Conservation (phyloP, 2,797 vertebrate genomes). For the Chrysocyon brachyurus region DNA sequence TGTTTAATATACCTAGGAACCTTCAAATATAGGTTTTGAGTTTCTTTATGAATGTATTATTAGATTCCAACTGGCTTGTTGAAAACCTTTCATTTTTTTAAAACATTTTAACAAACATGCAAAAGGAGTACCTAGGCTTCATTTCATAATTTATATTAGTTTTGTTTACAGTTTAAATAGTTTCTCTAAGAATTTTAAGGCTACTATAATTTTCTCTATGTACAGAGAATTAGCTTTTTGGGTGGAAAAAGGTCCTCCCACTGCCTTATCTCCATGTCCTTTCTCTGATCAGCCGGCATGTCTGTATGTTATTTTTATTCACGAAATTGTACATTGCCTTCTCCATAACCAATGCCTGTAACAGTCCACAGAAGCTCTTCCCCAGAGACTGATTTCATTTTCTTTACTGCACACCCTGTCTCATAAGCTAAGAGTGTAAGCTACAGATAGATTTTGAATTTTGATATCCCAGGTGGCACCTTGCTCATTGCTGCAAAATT, state of each 20-base stretch:
- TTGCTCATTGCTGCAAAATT: constrained; percentile 67
- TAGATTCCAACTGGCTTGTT: constrained; percentile 58
- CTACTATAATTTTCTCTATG: constrained; percentile 39
- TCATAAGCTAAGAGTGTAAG: constrained; percentile 73
- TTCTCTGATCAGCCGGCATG: constrained; percentile 85
- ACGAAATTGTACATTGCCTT: constrained; percentile 71
- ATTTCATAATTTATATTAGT: constrained; percentile 44
- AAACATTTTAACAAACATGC: background rate
- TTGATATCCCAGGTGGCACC: constrained; percentile 81
- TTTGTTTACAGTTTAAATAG: background rate
- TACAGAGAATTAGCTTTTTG: constrained; percentile 68
- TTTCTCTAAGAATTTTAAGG: constrained; percentile 63
- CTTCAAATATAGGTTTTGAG: constrained; percentile 31
- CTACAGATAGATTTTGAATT: constrained; percentile 79
- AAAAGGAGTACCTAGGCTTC: constrained; percentile 10
- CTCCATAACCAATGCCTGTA: constrained; percentile 78
- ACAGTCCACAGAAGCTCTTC: constrained; percentile 84
- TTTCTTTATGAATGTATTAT: constrained; percentile 54
- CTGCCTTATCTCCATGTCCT: constrained; percentile 77
- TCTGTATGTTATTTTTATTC: constrained; percentile 88
- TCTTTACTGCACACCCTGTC: constrained; percentile 76
- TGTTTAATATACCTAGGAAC: background rate
- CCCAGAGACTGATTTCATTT: constrained; percentile 84
- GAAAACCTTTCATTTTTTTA: constrained; percentile 8
- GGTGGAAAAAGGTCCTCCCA: background rate